A percentile compares a stretch with the other conserved stretches of the same genome.
These are phyloP conservation scores for Romanomermis culicivorax DNA, from an alignment of 2,888 invertebrate species.

Conservation along the genomic window DNA sequence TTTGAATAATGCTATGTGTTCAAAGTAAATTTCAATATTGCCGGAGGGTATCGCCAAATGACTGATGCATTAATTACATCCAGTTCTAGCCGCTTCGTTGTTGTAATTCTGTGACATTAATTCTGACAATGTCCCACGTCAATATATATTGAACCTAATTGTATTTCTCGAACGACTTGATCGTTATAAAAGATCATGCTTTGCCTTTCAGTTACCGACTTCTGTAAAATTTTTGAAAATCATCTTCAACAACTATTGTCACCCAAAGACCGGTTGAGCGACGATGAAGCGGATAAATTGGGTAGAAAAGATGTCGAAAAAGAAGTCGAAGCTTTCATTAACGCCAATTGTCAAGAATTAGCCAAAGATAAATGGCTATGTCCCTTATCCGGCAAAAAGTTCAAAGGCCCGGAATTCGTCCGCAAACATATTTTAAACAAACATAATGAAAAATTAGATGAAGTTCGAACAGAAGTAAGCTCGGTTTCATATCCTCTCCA, in stretches of 20 bases:
- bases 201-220: slow-evolving; percentile 31
- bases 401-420: slow-evolving; percentile 93
- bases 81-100: too few species aligned
- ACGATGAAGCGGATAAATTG: slow-evolving; percentile 56
- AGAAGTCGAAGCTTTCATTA: slow-evolving; percentile 82
- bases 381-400: slow-evolving; percentile 92
- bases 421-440: slow-evolving; percentile 95
- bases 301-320: slow-evolving; percentile 54
- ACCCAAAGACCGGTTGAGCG: slow-evolving; percentile 45
- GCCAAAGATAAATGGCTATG: slow-evolving; percentile 97
- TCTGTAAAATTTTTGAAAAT: slow-evolving; percentile 49
- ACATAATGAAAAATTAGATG: slow-evolving; percentile 83
- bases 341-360: slow-evolving; percentile 82
- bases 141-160: too few species aligned
- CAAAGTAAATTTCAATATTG: too few species aligned
- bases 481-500: too few species aligned
- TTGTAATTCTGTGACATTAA: too few species aligned
- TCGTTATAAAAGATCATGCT: too few species aligned
- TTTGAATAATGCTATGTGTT: too few species aligned
- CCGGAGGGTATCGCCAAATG: too few species aligned
- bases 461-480: slow-evolving; percentile 69
- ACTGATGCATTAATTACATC: too few species aligned
- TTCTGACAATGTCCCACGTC: too few species aligned
- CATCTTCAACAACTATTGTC: slow-evolving; percentile 74
- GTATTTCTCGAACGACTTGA: too few species aligned